phyloP scores from a whole-genome alignment of 2,113 vertebrate species.

The Microtus richardsoni region DNA sequence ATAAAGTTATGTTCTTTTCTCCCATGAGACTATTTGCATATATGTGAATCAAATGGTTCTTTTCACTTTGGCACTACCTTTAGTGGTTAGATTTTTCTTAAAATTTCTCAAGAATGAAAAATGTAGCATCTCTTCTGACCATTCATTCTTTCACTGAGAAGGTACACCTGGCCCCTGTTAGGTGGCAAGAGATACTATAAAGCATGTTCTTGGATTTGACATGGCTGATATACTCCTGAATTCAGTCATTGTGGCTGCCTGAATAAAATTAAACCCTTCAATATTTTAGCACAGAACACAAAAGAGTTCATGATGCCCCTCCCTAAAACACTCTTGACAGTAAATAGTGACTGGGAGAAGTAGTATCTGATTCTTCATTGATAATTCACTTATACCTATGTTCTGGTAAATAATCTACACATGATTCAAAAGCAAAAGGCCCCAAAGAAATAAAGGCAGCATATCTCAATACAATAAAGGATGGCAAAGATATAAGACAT shows the following conservation, averaged over 20 bases:
- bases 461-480: neutral
- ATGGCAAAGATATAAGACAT: neutral
- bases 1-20: neutral
- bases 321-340: neutral
- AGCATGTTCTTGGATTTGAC: neutral
- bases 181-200: neutral
- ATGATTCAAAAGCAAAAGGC: neutral
- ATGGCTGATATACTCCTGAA: neutral
- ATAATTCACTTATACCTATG: neutral
- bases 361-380: neutral
- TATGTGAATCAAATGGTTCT: neutral
- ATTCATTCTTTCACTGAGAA: neutral
- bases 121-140: neutral
- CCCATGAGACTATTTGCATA: neutral
- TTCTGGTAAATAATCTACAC: neutral
- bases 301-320: neutral
- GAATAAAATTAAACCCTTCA: neutral
- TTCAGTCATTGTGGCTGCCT: neutral
- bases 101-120: slow-evolving; percentile 19
- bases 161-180: neutral
- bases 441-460: neutral
- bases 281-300: neutral
- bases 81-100: neutral
- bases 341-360: neutral
- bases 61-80: slow-evolving; percentile 15